Percentiles rank a stretch among this genome's conserved stretches.
phyloP scores from a whole-genome alignment of 2,888 invertebrate species.

The Acrobasis suavella region DNA sequence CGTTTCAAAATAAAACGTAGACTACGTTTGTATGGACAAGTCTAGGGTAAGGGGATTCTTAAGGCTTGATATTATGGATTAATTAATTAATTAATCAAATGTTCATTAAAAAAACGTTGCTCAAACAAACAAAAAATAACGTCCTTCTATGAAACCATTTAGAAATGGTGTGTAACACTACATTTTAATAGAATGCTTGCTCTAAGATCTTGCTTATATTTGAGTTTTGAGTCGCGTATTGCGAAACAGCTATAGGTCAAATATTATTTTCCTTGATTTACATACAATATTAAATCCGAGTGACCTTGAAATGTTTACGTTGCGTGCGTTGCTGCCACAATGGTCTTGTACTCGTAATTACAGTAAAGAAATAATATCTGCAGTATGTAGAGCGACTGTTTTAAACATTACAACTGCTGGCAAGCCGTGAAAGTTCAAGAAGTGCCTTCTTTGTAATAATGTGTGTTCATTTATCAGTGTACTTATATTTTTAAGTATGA shows the following conservation, averaged over 20 bases:
- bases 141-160: too few relatives aligned
- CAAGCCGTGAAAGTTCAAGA: neutral
- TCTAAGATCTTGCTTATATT: neutral
- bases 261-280: neutral
- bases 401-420: neutral
- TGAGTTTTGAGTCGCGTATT: neutral
- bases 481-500: too few relatives aligned
- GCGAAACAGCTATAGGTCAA: neutral
- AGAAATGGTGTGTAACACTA: too few relatives aligned
- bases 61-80: too few relatives aligned
- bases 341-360: neutral
- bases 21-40: too few relatives aligned
- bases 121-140: neutral
- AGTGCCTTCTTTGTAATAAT: neutral
- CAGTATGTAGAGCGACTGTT: neutral
- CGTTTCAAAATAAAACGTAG: too few relatives aligned
- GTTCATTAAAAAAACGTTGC: too few relatives aligned
- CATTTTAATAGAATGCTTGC: neutral
- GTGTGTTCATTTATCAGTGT: neutral
- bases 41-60: too few relatives aligned
- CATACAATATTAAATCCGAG: constrained; percentile 1
- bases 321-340: neutral
- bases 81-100: too few relatives aligned
- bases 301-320: constrained; percentile 1
- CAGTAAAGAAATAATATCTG: neutral